These are phyloP conservation scores for Cathartes aura DNA, from an alignment of 2,113 vertebrate genomes.

Conservation along the genomic window DNA sequence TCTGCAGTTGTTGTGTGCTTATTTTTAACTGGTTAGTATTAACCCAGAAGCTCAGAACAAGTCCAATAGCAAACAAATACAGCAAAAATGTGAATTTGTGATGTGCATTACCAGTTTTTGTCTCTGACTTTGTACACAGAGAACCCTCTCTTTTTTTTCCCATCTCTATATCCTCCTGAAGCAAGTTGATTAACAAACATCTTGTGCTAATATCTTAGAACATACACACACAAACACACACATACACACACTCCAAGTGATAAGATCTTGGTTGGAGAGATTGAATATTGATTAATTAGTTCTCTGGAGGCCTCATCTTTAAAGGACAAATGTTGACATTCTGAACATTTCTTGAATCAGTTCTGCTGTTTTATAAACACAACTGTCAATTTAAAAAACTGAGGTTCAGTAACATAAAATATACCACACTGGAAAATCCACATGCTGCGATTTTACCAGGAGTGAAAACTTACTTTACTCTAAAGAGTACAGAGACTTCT, in stretches of 20 bases:
- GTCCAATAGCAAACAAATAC: neutral
- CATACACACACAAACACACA: neutral
- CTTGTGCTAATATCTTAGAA: neutral
- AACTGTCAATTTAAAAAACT: neutral
- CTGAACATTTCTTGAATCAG: neutral
- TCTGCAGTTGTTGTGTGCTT: neutral
- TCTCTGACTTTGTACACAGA: neutral
- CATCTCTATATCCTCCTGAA: neutral
- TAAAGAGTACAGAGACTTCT: neutral
- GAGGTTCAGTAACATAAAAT: neutral
- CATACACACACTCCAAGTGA: neutral
- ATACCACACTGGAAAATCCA: neutral
- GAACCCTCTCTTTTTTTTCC: neutral
- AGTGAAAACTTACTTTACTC: slow-evolving; percentile 28
- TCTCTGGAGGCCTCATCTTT: neutral
- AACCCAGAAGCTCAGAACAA: neutral
- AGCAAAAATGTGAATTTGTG: neutral
- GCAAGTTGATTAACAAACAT: neutral
- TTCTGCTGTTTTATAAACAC: neutral
- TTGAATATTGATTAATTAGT: slow-evolving; percentile 9
- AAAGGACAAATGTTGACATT: neutral
- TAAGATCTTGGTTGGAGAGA: neutral
- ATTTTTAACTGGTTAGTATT: neutral
- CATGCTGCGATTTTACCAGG: neutral
- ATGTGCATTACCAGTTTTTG: neutral